Percentiles rank a stretch among this genome's conserved stretches.
Conservation (phyloP, 2,888 invertebrate genomes). For the Platycheirus rosarum region DNA sequence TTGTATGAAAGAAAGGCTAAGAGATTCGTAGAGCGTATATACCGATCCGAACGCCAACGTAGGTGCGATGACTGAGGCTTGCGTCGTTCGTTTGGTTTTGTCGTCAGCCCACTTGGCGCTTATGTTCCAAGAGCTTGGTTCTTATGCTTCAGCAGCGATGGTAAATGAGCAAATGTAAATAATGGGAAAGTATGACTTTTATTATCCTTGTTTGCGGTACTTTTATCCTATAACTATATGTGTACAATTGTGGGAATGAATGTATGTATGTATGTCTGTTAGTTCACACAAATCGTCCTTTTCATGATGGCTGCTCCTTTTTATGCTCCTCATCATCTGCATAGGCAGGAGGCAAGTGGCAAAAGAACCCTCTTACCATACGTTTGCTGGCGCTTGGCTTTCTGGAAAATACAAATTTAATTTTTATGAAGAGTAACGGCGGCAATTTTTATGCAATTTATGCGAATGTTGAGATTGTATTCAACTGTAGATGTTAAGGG, state of each 20-base stretch:
- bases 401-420: conserved; percentile 71
- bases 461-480: conserved; percentile 69
- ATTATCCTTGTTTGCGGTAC: conserved; percentile 74
- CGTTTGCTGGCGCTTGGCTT: conserved; percentile 32
- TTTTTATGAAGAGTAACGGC: conserved; percentile 74
- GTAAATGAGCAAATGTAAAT: conserved; percentile 74
- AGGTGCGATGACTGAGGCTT: conserved; percentile 10
- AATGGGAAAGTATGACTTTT: conserved; percentile 74
- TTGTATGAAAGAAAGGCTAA: conserved; percentile 52
- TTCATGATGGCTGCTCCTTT: conserved; percentile 61
- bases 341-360: not conserved
- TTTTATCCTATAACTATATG: conserved; percentile 34
- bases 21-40: conserved; percentile 44
- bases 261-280: conserved; percentile 26
- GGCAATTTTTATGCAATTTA: conserved; percentile 73
- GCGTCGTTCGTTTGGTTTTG: conserved; percentile 8
- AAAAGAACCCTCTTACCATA: not conserved
- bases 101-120: conserved; percentile 46
- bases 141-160: conserved; percentile 63
- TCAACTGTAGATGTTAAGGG: conserved; percentile 36
- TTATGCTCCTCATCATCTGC: conserved; percentile 39
- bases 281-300: conserved; percentile 60
- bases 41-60: not conserved
- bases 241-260: conserved; percentile 14
- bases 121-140: conserved; percentile 43